phyloP scores from a whole-genome alignment of 2,888 invertebrate species.

The Gisinianus flammeolus region DNA sequence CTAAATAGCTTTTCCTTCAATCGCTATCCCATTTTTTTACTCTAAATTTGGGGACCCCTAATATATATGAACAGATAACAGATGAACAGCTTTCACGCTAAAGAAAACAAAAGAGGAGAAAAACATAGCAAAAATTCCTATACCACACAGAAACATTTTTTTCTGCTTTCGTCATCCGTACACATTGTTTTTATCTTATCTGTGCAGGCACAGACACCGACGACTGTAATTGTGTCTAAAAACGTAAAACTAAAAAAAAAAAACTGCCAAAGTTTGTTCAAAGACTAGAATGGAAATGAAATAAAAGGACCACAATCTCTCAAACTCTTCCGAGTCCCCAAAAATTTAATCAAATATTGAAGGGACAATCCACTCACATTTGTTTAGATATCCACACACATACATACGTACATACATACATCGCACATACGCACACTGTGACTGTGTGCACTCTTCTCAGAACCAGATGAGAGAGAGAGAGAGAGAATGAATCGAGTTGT shows the following conservation, averaged over 20 bases:
- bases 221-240: not conserved
- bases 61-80: not conserved
- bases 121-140: too few relatives aligned
- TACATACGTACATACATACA: not conserved
- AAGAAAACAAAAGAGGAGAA: not conserved
- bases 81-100: not conserved
- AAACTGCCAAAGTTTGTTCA: not conserved
- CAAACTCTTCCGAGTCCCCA: not conserved
- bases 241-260: too few relatives aligned
- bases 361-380: not conserved
- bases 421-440: not conserved
- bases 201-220: not conserved
- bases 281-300: too few relatives aligned
- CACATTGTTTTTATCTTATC: not conserved
- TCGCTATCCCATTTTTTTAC: too few relatives aligned
- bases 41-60: not conserved
- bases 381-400: not conserved
- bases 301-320: not conserved
- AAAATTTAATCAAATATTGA: conserved; percentile 8
- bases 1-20: too few relatives aligned
- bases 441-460: not conserved
- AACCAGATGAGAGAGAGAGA: not conserved
- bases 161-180: not conserved
- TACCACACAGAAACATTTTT: not conserved
- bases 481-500: not conserved